Percentiles rank a stretch among this genome's conserved stretches.
phyloP scores from a whole-genome alignment of 2,113 vertebrate genomes.

The Clarias macrocephalus region DNA sequence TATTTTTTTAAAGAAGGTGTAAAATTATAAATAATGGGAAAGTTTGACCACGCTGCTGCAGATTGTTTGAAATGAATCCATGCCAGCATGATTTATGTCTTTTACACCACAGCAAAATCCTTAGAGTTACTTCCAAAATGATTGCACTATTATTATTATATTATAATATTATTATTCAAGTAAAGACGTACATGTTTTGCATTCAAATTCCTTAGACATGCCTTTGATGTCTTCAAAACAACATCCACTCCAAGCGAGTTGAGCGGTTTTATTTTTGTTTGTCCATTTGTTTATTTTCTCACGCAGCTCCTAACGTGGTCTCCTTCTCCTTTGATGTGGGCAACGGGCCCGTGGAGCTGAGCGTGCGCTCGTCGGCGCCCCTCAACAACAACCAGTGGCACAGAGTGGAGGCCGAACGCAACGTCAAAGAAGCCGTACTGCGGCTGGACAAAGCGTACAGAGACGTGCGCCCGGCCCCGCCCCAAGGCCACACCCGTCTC shows the following conservation, averaged over 20 bases:
- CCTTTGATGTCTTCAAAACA: no score
- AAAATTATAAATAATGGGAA: not conserved
- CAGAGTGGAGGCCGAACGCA: constrained; percentile 85
- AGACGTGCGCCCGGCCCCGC: constrained; percentile 73
- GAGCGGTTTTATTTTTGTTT: no score
- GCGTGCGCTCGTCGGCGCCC: constrained; percentile 72
- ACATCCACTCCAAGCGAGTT: not conserved
- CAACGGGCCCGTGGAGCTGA: constrained; percentile 83
- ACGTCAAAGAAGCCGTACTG: constrained; percentile 87
- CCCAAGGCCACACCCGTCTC: constrained; percentile 83
- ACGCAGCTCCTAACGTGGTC: constrained; percentile 78
- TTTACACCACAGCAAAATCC: not conserved
- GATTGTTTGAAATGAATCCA: not conserved
- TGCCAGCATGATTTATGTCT: not conserved
- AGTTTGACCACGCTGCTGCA: not conserved
- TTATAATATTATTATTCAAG: no score
- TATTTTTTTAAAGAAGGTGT: not conserved
- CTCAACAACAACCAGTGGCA: constrained; percentile 96
- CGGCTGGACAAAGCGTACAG: constrained; percentile 81
- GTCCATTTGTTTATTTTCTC: not conserved
- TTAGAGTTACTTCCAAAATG: not conserved
- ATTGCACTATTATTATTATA: no score
- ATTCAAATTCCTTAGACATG: not conserved
- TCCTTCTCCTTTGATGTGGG: constrained; percentile 90
- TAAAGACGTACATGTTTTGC: no score